phyloP scores from a whole-genome alignment of 2,888 invertebrate species.

The Scaptomyza tumidula region DNA sequence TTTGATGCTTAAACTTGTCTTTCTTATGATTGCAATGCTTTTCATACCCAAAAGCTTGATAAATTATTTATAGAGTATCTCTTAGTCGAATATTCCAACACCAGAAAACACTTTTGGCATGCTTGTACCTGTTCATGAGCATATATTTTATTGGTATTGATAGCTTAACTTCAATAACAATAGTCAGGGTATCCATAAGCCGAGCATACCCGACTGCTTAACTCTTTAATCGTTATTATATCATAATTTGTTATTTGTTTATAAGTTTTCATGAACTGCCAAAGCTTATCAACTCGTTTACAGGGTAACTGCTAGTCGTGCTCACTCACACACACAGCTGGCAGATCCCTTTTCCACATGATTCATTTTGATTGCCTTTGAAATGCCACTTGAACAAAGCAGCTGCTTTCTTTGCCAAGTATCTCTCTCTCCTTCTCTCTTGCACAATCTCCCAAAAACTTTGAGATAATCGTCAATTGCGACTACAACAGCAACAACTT shows the following conservation, averaged over 20 bases:
- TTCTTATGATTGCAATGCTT: not conserved
- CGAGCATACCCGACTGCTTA: too few relatives aligned
- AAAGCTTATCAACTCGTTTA: not conserved
- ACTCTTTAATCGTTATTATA: too few relatives aligned
- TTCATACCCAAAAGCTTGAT: not conserved
- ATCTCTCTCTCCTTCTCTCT: conserved; percentile 1
- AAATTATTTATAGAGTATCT: not conserved
- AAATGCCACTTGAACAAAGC: conserved; percentile 31
- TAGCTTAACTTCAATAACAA: too few relatives aligned
- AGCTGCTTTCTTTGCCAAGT: conserved; percentile 19
- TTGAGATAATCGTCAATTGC: conserved; percentile 51
- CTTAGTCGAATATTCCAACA: not conserved
- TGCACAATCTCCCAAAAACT: conserved; percentile 37
- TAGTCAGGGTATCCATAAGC: too few relatives aligned
- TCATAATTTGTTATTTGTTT: too few relatives aligned
- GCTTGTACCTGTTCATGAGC: not conserved
- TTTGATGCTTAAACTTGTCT: not conserved
- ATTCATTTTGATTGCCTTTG: conserved; percentile 28
- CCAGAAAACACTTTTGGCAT: not conserved
- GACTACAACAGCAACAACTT: conserved; percentile 27
- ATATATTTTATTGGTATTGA: too few relatives aligned
- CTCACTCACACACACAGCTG: not conserved
- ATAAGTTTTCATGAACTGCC: too few relatives aligned
- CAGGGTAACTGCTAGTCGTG: conserved; percentile 18
- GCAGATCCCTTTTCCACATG: not conserved